Base-by-base conservation (phyloP, 2,888 invertebrate genomes). In the Halocaridina rubra region DNA sequence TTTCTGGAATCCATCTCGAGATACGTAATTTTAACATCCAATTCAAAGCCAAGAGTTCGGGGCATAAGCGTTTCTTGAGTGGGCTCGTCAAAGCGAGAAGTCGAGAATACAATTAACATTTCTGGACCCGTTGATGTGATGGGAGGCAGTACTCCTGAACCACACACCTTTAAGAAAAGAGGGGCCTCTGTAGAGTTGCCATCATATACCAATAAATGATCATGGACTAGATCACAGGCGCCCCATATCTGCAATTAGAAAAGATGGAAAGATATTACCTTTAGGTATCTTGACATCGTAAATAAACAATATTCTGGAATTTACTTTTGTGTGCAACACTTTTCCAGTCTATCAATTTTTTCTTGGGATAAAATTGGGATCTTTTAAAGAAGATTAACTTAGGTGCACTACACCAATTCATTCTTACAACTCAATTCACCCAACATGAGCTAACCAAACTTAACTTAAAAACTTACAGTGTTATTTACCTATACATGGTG, bases 161-260 rank as follows among this genome's bases (percentile, higher is more conserved):
- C 96, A 90, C 96, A 96, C 86, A 96, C 92, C 86, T 95, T 93
- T 5, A 95, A 94, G 85, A 96, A 91, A 8, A 95, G 93, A 0
- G 95, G 94, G 16, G 93, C 92, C 19, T 94, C 94, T 5, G 89
- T 89, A 16, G 89, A 88, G 76, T 88, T 88, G 0, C 96, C 96
- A 90, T 96, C 96, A 92, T 95, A 94, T 79, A 96, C 95, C 33
- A 95, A 95, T 89, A 96, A 92, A 90, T 95, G 95, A 91, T 96
- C 96, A 91, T 87, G 86, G 59, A 88, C 88, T 33, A 88, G 78
- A 71, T 88, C 88, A 71, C 88, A 88, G 91, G 95, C 94, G 91
- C 95, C 95, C 95, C 95, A 95, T 86, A 95, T 91, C 95, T 95
- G 90, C 78, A 90, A 91, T 87, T 81, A 13, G 4, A 53, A 53